phyloP scores from a whole-genome alignment of 2,113 vertebrate species.

The Sardina pilchardus region DNA sequence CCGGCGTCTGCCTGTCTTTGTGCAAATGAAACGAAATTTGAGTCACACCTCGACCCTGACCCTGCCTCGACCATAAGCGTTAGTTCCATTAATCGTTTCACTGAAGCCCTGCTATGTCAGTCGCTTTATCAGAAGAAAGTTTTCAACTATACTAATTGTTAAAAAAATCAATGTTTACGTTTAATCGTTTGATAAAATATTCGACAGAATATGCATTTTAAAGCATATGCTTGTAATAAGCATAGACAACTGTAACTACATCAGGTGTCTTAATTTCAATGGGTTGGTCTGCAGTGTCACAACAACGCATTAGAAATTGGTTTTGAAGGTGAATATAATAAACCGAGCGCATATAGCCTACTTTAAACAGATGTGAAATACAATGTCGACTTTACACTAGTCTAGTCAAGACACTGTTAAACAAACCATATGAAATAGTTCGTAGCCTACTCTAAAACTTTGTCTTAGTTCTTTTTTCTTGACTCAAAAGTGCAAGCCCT shows the following conservation, averaged over 20 bases:
- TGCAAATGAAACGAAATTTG: conserved; percentile 93
- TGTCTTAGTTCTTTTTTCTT: background rate
- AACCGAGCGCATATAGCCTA: background rate
- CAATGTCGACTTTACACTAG: background rate
- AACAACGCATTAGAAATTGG: background rate
- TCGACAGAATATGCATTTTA: background rate
- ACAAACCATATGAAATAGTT: background rate
- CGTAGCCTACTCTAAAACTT: background rate
- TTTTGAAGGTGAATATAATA: background rate
- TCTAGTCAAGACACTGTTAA: background rate
- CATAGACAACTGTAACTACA: background rate
- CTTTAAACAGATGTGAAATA: background rate
- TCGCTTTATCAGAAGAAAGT: background rate
- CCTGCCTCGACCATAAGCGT: conserved; percentile 56
- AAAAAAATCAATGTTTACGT: background rate
- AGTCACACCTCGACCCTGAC: conserved; percentile 90
- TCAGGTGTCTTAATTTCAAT: background rate
- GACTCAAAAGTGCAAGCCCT: conserved; percentile 28
- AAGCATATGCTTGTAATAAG: background rate
- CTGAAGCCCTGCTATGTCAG: background rate
- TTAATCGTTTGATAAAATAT: background rate
- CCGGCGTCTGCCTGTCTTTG: conserved; percentile 95
- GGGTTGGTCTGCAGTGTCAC: background rate
- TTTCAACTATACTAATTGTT: background rate
- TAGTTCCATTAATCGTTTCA: conserved; percentile 42